A percentile compares a stretch with the other conserved stretches of the same genome.
Evolutionary conservation across 2,888 invertebrate species (phyloP).

Genomic region (Syritta pipiens): DNA sequence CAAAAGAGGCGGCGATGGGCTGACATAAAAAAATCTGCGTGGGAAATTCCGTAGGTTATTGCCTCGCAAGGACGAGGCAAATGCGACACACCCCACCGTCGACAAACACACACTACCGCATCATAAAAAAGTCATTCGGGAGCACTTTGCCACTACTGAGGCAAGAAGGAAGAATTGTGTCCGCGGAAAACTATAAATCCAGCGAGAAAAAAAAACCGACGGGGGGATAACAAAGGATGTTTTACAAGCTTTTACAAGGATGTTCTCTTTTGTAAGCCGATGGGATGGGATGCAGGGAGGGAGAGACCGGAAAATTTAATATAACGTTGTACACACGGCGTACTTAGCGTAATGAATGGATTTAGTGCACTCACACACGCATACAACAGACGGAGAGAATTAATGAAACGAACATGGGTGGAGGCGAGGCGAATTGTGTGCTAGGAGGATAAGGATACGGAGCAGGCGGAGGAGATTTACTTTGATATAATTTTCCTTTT

Average conservation of each 20-base stretch:
- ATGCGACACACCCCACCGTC: no score
- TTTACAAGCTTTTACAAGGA: slow-evolving; percentile 52
- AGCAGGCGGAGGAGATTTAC: background rate
- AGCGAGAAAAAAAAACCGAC: background rate
- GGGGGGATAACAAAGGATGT: slow-evolving; percentile 8
- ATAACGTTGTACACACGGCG: slow-evolving; percentile 17
- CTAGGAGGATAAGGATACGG: no score
- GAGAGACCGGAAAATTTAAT: slow-evolving; percentile 26
- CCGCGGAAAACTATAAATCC: slow-evolving; percentile 45
- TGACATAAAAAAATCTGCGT: slow-evolving; percentile 16
- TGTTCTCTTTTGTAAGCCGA: slow-evolving; percentile 20
- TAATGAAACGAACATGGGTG: slow-evolving; percentile 12
- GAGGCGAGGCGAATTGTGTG: no score
- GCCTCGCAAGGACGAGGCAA: no score
- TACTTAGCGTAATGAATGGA: slow-evolving; percentile 42
- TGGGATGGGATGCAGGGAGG: background rate
- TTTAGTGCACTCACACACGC: slow-evolving; percentile 14
- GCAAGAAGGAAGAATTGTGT: slow-evolving; percentile 14
- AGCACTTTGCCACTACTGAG: slow-evolving; percentile 33
- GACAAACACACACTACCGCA: no score
- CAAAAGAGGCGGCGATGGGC: background rate
- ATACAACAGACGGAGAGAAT: no score
- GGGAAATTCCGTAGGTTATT: slow-evolving; percentile 46
- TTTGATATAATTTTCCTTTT: slow-evolving; percentile 21
- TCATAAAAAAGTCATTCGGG: slow-evolving; percentile 33